A percentile compares a stretch with the other conserved stretches of the same genome.
Conservation (phyloP, 2,888 invertebrate genomes). For the Napeogenes inachia region DNA sequence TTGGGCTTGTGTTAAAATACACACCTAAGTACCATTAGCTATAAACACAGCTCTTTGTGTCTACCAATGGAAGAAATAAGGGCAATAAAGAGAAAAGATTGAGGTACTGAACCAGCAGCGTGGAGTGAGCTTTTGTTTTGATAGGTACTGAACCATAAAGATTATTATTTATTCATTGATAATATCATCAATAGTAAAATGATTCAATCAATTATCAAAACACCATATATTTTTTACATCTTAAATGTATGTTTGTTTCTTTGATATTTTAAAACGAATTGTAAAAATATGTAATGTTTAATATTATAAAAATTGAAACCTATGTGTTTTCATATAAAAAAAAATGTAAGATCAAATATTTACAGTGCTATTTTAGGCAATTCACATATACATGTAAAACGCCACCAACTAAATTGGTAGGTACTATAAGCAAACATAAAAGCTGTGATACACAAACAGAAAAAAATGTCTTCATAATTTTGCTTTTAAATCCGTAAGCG, state of each 20-base stretch:
- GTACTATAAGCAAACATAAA: conserved; percentile 7
- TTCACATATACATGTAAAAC: conserved; percentile 16
- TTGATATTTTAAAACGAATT: too few relatives aligned
- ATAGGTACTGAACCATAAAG: conserved; percentile 7
- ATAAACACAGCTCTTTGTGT: conserved; percentile 75
- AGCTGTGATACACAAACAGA: conserved; percentile 22
- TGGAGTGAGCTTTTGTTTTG: conserved; percentile 43
- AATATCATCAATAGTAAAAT: too few relatives aligned
- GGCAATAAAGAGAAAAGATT: conserved; percentile 67
- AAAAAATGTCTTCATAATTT: conserved; percentile 44
- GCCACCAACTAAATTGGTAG: conserved; percentile 3
- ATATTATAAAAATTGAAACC: too few relatives aligned
- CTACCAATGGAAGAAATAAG: conserved; percentile 66
- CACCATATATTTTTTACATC: too few relatives aligned
- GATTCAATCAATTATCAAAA: too few relatives aligned
- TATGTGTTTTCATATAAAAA: neutral
- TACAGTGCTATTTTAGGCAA: conserved; percentile 1
- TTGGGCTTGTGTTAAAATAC: conserved; percentile 74
- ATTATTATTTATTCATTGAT: neutral
- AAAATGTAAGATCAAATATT: neutral
- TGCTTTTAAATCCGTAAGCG: conserved; percentile 60
- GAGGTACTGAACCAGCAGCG: conserved; percentile 48
- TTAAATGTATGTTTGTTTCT: too few relatives aligned
- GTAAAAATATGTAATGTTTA: too few relatives aligned
- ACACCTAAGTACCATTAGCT: conserved; percentile 76